Evolutionary conservation across 2,888 invertebrate genomes (phyloP), one percentile per base, ranked within the genome.

Genomic region (Tenthredo scrophulariae): DNA sequence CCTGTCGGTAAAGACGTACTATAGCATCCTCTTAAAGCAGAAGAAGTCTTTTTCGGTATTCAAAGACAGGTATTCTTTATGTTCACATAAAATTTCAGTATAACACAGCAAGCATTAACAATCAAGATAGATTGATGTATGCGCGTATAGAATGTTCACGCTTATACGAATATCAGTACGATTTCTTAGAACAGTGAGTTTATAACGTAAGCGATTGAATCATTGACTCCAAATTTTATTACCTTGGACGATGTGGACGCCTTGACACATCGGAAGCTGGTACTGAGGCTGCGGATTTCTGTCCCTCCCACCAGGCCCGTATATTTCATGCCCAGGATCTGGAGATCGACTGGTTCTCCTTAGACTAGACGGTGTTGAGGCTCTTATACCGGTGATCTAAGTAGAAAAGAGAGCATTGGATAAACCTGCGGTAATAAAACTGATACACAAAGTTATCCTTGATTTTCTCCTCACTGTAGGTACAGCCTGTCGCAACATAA

Each of bases 251-350:
- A 92, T 92, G 89, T 92, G 92, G 87, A 93, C 91, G 91, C 92
- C 92, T 89, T 92, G 93, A 89, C 93, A 93, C 91, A 93, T 91
- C 92, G 93, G 92, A 92, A 93, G 91, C 92, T 93, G 92, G 88
- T 93, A 93, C 88, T 92, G 92, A 85, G 90, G 86, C 90, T 93
- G 93, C 89, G 90, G 90, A 89, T 87, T 92, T 91, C 92, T 91
- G 87, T 93, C 93, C 84, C 91, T 91, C 85, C 89, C 90, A 85
- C 90, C 89, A 91, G 84, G 83, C 9, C 86, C 86, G 83, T 91
- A 91, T 85, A 92, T 85, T 72, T 93, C 93, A 80, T 93, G 92
- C 67, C 92, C 93, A 46, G 93, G 92, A 46, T 92, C 93, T 40
- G 93, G 92, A 22, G 93, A 93, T 87, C 92, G 91, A 87, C 92